Percentiles rank a stretch among this genome's conserved stretches.
phyloP scores from a whole-genome alignment of 1,140 invertebrate genomes.

The Triops longicaudatus region DNA sequence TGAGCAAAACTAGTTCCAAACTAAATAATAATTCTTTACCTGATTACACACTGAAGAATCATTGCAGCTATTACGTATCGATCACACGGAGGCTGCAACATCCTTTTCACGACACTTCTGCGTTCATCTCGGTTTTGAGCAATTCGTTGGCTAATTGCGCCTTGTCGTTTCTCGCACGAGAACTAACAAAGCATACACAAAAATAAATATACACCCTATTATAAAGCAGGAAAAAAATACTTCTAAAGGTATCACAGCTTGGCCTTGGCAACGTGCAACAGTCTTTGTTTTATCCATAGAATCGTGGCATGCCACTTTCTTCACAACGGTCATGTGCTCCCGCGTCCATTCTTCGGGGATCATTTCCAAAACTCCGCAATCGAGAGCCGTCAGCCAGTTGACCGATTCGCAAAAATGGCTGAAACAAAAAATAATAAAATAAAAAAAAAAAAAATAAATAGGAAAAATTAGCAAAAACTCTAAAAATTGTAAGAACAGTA shows the following conservation, averaged over 20 bases:
- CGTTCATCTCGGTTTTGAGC: slow-evolving; percentile 16
- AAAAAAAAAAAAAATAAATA: no score
- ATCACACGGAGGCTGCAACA: not conserved
- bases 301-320: slow-evolving; percentile 46
- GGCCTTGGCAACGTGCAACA: slow-evolving; percentile 52
- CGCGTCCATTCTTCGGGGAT: slow-evolving; percentile 56
- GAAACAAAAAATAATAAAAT: not conserved
- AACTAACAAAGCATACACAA: not conserved
- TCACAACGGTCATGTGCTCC: slow-evolving; percentile 46
- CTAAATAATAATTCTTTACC: not conserved
- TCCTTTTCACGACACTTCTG: not conserved
- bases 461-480: not conserved
- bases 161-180: not conserved
- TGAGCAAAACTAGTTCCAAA: no score
- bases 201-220: not conserved
- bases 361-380: slow-evolving; percentile 56
- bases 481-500: not conserved
- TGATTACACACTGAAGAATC: not conserved
- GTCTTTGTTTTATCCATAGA: slow-evolving; percentile 38
- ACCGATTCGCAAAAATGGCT: not conserved
- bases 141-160: not conserved
- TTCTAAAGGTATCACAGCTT: slow-evolving; percentile 50
- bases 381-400: slow-evolving; percentile 53
- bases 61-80: not conserved
- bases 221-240: slow-evolving; percentile 35